Percentiles rank a stretch among this genome's conserved stretches.
These are phyloP conservation scores for Metallyticus violacea DNA, from an alignment of 2,888 invertebrate species.

Conservation along the genomic window DNA sequence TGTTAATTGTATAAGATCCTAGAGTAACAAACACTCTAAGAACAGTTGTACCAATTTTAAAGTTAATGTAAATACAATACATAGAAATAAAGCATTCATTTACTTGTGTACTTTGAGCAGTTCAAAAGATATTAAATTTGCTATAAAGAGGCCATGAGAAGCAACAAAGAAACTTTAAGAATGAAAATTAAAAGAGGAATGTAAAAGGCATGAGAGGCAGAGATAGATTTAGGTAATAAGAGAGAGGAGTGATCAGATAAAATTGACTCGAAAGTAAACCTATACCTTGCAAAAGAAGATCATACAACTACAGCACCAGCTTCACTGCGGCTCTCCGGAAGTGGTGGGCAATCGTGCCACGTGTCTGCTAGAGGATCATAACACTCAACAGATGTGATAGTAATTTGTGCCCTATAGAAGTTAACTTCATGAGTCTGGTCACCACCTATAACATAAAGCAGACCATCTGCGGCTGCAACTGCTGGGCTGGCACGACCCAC, in stretches of 20 bases:
- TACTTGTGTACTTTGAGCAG: no score
- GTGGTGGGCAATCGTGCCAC: conserved; percentile 76
- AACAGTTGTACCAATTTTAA: no score
- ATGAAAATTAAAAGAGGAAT: no score
- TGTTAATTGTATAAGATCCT: no score
- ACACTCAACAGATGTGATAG: conserved; percentile 78
- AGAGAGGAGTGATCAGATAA: background rate
- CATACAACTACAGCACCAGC: conserved; percentile 78
- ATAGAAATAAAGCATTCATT: no score
- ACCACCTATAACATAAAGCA: conserved; percentile 81
- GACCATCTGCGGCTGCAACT: conserved; percentile 78
- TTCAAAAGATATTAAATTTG: no score
- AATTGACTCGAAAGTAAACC: background rate
- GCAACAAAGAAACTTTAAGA: no score
- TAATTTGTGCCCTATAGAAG: conserved; percentile 82
- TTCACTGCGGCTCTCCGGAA: conserved; percentile 83
- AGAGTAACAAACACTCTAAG: no score
- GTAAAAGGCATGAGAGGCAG: no score
- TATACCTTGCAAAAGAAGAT: conserved; percentile 36
- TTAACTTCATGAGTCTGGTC: conserved; percentile 76
- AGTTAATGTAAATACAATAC: no score
- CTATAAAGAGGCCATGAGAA: no score
- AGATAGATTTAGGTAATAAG: background rate
- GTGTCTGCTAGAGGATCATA: conserved; percentile 74
- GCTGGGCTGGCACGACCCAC: conserved; percentile 79